A percentile compares a stretch with the other conserved stretches of the same genome.
phyloP scores from a whole-genome alignment of 2,888 invertebrate genomes.

The Cheilosia impressa region DNA sequence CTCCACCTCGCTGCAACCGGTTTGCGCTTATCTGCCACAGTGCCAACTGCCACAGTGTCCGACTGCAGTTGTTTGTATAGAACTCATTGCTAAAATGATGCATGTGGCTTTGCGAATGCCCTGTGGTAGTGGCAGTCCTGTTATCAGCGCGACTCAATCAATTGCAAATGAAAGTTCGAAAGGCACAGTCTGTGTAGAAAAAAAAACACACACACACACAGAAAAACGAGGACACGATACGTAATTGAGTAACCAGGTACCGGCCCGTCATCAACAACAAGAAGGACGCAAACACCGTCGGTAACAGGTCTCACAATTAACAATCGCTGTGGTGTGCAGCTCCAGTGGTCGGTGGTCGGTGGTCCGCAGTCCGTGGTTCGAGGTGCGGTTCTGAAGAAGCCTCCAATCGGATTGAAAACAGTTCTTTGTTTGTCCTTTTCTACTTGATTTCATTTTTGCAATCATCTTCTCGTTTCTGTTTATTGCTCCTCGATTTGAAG shows the following conservation, averaged over 20 bases:
- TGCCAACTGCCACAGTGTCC: constrained; percentile 5
- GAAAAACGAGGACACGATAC: constrained; percentile 56
- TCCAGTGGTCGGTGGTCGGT: constrained; percentile 37
- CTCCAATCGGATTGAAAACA: constrained; percentile 35
- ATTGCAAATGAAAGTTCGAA: constrained; percentile 68
- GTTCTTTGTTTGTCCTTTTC: constrained; percentile 49
- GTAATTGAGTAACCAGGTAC: constrained; percentile 44
- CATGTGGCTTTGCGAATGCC: constrained; percentile 21
- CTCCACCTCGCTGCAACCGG: constrained; percentile 23
- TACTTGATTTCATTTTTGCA: constrained; percentile 32
- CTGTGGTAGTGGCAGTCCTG: constrained; percentile 7
- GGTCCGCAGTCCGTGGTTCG: constrained; percentile 35
- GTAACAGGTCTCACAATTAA: neutral
- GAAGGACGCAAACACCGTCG: neutral
- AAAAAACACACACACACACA: neutral
- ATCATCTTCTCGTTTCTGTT: constrained; percentile 17
- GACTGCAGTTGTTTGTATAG: constrained; percentile 21
- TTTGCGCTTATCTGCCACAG: constrained; percentile 2
- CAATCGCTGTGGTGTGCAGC: neutral
- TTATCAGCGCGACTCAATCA: constrained; percentile 64
- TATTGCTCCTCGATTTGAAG: constrained; percentile 5
- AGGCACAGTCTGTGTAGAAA: constrained; percentile 1
- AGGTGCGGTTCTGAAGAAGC: constrained; percentile 11
- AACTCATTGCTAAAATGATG: constrained; percentile 37
- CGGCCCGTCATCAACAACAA: constrained; percentile 3